Percentiles rank a stretch among this genome's conserved stretches.
Evolutionary conservation across 2,113 vertebrate genomes (phyloP).

Genomic region (Coryphaenoides rupestris): DNA sequence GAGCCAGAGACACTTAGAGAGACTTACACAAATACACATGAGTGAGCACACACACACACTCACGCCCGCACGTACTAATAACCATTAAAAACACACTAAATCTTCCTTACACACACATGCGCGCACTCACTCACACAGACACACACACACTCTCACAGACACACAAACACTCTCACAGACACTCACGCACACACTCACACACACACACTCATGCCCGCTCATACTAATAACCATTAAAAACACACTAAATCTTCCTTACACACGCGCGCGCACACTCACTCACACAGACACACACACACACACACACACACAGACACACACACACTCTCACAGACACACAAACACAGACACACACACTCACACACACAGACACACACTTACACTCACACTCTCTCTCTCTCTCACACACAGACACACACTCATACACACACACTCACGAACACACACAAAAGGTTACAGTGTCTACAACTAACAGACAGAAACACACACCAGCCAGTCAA

Average conservation of each 20-base stretch:
- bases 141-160: constrained; percentile 6
- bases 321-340: constrained; percentile 1
- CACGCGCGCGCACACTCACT: background rate
- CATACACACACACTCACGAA: constrained; percentile 7
- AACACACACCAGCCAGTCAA: constrained; percentile 18
- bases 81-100: constrained; percentile 6
- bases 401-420: background rate
- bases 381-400: too few relatives aligned
- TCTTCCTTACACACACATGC: constrained; percentile 6
- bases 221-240: constrained; percentile 10
- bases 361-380: constrained; percentile 11
- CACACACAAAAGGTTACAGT: background rate
- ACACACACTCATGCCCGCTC: constrained; percentile 1
- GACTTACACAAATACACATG: constrained; percentile 26
- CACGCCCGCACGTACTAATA: constrained; percentile 4
- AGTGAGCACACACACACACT: constrained; percentile 2
- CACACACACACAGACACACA: constrained; percentile 13
- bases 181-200: constrained; percentile 3
- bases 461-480: constrained; percentile 16
- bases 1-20: constrained; percentile 37
- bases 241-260: background rate
- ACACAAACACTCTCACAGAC: constrained; percentile 1
- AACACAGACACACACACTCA: background rate
- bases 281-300: constrained; percentile 1
- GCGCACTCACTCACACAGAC: background rate